These are phyloP conservation scores for Rhabdomys pumilio DNA, from an alignment of 2,797 vertebrate genomes.

Conservation along the genomic window DNA sequence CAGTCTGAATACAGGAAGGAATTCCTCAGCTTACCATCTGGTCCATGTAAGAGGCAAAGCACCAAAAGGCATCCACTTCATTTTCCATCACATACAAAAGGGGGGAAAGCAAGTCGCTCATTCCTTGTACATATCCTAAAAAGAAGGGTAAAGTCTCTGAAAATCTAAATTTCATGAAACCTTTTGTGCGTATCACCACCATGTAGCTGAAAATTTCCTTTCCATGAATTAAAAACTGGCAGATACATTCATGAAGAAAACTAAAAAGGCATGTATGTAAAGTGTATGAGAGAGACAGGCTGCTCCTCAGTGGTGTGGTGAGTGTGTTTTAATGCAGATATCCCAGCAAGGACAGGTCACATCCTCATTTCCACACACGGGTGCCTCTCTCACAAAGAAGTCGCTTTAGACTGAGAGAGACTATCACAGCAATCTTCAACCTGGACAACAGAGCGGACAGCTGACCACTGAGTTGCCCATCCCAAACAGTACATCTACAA, in stretches of 20 bases:
- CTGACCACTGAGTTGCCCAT: fast-evolving
- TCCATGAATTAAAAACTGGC: conserved; percentile 8
- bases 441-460: not conserved
- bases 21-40: conserved; percentile 93
- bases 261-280: not conserved
- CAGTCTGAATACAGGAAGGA: conserved; percentile 42
- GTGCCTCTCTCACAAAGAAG: not conserved
- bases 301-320: not conserved
- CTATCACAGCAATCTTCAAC: not conserved
- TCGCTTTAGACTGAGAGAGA: not conserved
- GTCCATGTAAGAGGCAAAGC: conserved; percentile 97
- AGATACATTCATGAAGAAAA: conserved; percentile 31
- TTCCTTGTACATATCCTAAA: conserved; percentile 97
- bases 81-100: conserved; percentile 98
- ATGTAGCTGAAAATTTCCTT: conserved; percentile 39
- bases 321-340: not conserved
- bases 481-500: not conserved
- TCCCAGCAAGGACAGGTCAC: not conserved
- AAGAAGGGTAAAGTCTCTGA: conserved; percentile 38
- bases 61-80: conserved; percentile 99
- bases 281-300: not conserved
- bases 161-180: conserved; percentile 51
- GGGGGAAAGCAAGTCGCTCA: conserved; percentile 98
- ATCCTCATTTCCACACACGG: not conserved
- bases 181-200: not conserved